A percentile compares a stretch with the other conserved stretches of the same genome.
Conservation (phyloP, 2,113 vertebrate species). For the Ammodytes marinus region DNA sequence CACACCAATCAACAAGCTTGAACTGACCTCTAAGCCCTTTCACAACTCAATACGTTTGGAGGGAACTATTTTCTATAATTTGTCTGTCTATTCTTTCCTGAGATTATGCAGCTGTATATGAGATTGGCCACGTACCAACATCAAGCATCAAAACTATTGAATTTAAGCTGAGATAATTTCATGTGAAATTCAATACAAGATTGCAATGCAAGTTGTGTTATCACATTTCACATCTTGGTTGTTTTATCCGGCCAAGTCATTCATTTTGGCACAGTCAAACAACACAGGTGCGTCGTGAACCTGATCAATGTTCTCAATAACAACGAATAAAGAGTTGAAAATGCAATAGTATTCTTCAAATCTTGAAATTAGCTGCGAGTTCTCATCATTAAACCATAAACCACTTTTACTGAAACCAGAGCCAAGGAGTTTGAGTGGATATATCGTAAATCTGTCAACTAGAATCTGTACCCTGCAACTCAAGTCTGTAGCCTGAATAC, state of each 20-base stretch:
- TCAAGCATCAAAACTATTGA: background rate
- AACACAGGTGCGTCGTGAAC: background rate
- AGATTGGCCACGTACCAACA: background rate
- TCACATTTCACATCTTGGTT: constrained; percentile 2
- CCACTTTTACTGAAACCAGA: background rate
- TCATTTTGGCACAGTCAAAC: background rate
- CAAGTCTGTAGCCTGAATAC: constrained; percentile 4
- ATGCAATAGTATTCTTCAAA: background rate
- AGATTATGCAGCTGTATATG: background rate
- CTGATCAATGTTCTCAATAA: background rate
- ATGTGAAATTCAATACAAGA: background rate
- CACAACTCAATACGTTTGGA: constrained; percentile 1
- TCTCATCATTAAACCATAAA: background rate
- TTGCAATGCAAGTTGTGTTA: background rate
- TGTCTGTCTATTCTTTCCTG: background rate
- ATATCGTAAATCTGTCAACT: background rate
- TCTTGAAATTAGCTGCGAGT: background rate
- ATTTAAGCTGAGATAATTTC: background rate
- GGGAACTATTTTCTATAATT: background rate
- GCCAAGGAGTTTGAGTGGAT: background rate
- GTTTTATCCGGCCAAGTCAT: background rate
- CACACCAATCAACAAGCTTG: background rate
- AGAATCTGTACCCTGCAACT: background rate
- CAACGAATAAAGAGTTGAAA: background rate
- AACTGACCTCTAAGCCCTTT: background rate